Conservation (phyloP, 2,797 vertebrate genomes). For the Chrosomus eos region DNA sequence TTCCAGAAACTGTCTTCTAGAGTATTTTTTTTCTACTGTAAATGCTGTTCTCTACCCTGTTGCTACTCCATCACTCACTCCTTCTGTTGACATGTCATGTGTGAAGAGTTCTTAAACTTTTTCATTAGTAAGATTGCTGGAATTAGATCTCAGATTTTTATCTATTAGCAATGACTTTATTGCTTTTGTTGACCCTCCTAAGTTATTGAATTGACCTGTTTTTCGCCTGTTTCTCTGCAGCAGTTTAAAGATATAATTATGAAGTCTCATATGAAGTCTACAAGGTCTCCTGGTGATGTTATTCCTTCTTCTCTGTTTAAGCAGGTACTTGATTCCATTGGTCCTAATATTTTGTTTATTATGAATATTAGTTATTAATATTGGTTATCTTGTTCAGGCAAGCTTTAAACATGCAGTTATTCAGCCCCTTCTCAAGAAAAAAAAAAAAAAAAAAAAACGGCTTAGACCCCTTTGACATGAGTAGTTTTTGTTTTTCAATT, state of each 20-base stretch:
- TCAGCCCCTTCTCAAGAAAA: background rate
- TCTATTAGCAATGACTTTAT: background rate
- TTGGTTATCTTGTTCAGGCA: background rate
- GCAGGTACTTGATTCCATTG: background rate
- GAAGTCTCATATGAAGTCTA: constrained; percentile 1
- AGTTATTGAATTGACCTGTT: background rate
- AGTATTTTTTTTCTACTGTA: no score
- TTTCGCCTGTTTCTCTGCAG: background rate
- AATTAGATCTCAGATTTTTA: background rate
- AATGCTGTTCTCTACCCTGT: no score
- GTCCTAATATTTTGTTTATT: background rate
- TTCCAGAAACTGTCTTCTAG: no score
- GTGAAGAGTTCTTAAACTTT: background rate
- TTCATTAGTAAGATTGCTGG: background rate
- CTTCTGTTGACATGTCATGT: background rate
- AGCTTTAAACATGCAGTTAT: constrained; percentile 47
- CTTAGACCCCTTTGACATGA: no score
- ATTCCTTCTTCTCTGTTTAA: background rate
- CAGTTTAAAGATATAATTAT: constrained; percentile 6
- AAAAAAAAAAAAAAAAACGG: background rate
- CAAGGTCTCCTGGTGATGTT: background rate
- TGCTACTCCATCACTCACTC: no score
- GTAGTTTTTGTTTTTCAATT: background rate
- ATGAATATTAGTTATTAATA: background rate
- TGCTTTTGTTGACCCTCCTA: background rate